Evolutionary conservation across 2,888 invertebrate species (phyloP), one percentile per base, ranked within the genome.

Genomic region (Drosophila vallismaia): DNA sequence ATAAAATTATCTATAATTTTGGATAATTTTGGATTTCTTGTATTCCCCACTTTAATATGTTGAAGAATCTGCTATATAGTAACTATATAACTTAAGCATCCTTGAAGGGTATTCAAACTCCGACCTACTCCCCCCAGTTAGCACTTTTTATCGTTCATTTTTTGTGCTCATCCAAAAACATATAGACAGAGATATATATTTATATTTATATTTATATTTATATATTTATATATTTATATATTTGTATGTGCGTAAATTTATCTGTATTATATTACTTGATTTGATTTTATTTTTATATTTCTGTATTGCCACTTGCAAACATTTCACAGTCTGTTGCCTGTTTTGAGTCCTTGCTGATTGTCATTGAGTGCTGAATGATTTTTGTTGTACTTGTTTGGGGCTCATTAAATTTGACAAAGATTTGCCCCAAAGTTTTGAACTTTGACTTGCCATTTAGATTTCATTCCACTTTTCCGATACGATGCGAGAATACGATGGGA

Each of bases 331-430:
- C 72, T 84, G 75, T 71, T 85, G 77, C 64, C 77, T 67, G 62
- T 69, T 74, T 77, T 66, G 58, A 67, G 67, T 51, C 24, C 53
- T 57, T 45, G 3, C 53, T 57, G 63, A 69, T 69, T 69, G 69
- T 69, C 69, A 45, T 42, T 31, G 45, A 71, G 36, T 33, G 36
- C 28, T 14, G 59, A 28, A 28, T 28, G 28, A 28, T 28, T 28
- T 6, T 28, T 28, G 5, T 28, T 4, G 0, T 28, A 1, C n/a
- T 36, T 36, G 36, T 28, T 10, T n/a, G 77, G 66, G 88, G 86
- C 82, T 88, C 82, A 82, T 82, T 88, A 88, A 83, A 79, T 88
- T 83, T 82, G 80, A 73, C 81, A 86, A 86, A 86, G 79, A 87
- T 81, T 87, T 81, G 78, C 58, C 67, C 52, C 63, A 71, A 86